Base-by-base conservation (phyloP, 1,140 invertebrate genomes). In the Leptopilina boulardi region DNA sequence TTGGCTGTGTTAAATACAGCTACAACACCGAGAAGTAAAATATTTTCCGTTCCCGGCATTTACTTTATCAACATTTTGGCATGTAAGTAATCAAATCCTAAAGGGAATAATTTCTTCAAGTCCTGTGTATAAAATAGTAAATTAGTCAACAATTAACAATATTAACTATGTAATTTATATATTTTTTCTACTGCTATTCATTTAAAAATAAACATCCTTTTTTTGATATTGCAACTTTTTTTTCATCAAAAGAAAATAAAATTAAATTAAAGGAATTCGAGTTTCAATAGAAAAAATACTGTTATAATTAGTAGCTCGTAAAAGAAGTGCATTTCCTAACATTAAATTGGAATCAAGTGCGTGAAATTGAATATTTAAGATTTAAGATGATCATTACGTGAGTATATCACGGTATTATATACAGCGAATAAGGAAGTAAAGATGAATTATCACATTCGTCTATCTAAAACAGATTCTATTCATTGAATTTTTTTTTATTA, bases 1-100 rank as follows among this genome's bases (percentile, higher is more conserved):
- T 95, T 96, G 86, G 93, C 95, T n/a, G 92, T 96, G 38, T 92
- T 96, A 66, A 97, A 97, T 85, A 94, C 95, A 3, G 94, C 94
- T 41, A 95, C 94, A 3, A 95, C 94, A 30, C 95, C 95, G 9
- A 93, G 94, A 73, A 93, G 94, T 80, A 93, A 94, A 74, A 92
- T 96, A 71, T 93, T 95, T 13, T 95, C 95, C 1, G 90, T 95
- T n/a, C 92, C 93, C n/a, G 95, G 96, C 18, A 92, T 97, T 51
- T 97, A 96, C 84, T 85, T 96, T 5, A 96, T 95, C 93, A 97
- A 97, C 89, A 91, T 91, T 34, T 86, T 95, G 80, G 94, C 94
- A 81, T 88, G 96, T 97, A 92, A 94, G 93, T 92, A 23, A 41
- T 71, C 71, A 41, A n/a, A 15, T 5, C 6, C 13, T 23, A 47